These are phyloP conservation scores for Ceriagrion tenellum DNA, from an alignment of 2,888 invertebrate species.

Conservation along the genomic window DNA sequence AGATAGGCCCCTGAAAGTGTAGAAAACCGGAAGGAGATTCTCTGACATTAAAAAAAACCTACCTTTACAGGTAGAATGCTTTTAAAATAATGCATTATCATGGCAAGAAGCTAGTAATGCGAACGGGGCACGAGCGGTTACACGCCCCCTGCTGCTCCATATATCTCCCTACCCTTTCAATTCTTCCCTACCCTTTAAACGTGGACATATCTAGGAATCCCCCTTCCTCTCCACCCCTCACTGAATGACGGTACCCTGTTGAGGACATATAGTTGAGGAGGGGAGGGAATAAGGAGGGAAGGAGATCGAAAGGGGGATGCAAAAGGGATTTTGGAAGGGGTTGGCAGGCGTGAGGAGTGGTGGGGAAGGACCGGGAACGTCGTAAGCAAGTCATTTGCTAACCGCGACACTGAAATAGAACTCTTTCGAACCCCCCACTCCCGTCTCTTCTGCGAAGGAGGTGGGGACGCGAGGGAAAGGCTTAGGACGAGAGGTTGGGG, in stretches of 20 bases:
- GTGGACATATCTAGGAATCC: too few species aligned
- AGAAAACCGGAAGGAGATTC: too few species aligned
- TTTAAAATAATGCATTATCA: too few species aligned
- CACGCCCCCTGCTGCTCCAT: too few species aligned
- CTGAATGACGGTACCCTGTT: constrained; percentile 32
- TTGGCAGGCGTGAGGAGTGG: constrained; percentile 30
- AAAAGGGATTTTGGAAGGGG: constrained; percentile 33
- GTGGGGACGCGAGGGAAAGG: not conserved
- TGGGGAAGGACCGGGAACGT: constrained; percentile 43
- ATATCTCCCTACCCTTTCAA: too few species aligned
- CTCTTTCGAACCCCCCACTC: constrained; percentile 32
- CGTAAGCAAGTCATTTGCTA: constrained; percentile 65
- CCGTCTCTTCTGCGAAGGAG: not conserved
- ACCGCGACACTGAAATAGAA: constrained; percentile 64
- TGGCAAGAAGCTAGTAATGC: too few species aligned
- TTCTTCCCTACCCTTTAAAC: not conserved
- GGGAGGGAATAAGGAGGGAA: constrained; percentile 13
- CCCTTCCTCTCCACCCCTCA: not conserved
- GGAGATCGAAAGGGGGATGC: constrained; percentile 45
- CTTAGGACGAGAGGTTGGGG: not conserved
- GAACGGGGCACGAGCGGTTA: too few species aligned
- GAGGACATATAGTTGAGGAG: constrained; percentile 60
- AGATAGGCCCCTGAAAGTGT: too few species aligned
- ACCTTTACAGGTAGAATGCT: too few species aligned
- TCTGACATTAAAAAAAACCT: too few species aligned